Base-by-base conservation (phyloP, 2,113 vertebrate genomes). In the Paramormyrops kingsleyae region DNA sequence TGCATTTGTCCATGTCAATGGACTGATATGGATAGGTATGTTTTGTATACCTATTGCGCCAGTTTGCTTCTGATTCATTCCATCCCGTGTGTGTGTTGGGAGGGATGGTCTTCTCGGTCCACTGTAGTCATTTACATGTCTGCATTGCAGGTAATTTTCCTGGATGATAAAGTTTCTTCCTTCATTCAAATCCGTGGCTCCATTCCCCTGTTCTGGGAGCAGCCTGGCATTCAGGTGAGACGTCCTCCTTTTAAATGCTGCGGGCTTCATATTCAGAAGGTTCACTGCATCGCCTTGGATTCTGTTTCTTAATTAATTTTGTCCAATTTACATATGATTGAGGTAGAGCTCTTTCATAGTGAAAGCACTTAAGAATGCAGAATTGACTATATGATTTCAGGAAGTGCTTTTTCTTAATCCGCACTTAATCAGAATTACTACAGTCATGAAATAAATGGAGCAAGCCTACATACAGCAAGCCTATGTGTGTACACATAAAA, bases 101-200 rank as follows among this genome's bases (percentile, higher is more conserved):
- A 31, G 27, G 35, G 35, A 17, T 5, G 35, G 5, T 80, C 13
- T 19, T 80, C 15, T 42, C 5, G 0, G 59, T 5, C 53, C 31
- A 87, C 15, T 66, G 4, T 89, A 31, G 27, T 47, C 5, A 46
- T 50, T 19, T 24, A 17, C 52, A 39, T 0, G 5, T 89, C 27
- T 70, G 89, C 77, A 90, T 42, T 50, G 86, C 93, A 99, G 99
- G 97, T 98, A 70, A 97, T 99, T 85, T 99, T 97, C 94, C 96
- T 99, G 88, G 98, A 99, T 92, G 98, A 99, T 88, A 96, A 94
- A 91, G 96, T 98, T 35, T 98, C 98, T 1, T 99, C 99, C 70
- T 99, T 99, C 95, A 98, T 99, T 93, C 98, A 99, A 94, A 98
- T 99, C 92, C 97, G 98, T 91, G 99, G 99, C 19, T 99, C 99